phyloP scores from a whole-genome alignment of 2,113 vertebrate species.

The Coreoperca whiteheadi region DNA sequence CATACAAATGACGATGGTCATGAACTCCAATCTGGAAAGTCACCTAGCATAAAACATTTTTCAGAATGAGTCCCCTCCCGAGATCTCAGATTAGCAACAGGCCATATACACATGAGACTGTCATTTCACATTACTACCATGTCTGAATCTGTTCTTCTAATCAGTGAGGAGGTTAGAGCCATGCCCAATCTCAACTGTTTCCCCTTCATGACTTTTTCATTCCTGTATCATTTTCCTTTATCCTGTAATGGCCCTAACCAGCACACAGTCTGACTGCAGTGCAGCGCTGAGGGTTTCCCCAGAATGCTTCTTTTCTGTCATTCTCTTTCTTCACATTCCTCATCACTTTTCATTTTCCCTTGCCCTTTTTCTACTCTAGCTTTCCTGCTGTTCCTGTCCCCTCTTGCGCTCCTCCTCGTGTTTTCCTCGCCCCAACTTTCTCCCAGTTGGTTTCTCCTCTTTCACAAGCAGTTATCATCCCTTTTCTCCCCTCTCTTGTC shows the following conservation, averaged over 20 bases:
- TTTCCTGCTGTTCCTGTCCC: background rate
- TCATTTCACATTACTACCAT: slow-evolving; percentile 11
- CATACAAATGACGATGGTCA: background rate
- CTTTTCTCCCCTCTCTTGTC: background rate
- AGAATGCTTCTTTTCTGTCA: background rate
- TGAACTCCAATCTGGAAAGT: background rate
- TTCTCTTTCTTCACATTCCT: slow-evolving; percentile 22
- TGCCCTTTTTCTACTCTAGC: background rate
- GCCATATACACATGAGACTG: background rate
- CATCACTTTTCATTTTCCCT: slow-evolving; percentile 3
- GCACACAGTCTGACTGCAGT: slow-evolving; percentile 9
- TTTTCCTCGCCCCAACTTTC: slow-evolving; percentile 20
- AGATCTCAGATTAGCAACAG: background rate
- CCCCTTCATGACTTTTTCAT: slow-evolving; percentile 14
- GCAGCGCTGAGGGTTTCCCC: slow-evolving; percentile 8
- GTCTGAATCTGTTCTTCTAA: slow-evolving; percentile 29
- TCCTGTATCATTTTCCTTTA: slow-evolving; percentile 26
- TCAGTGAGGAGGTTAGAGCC: slow-evolving; percentile 25
- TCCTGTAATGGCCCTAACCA: slow-evolving; percentile 15
- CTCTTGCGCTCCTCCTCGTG: slow-evolving; percentile 22
- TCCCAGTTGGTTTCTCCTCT: slow-evolving; percentile 35
- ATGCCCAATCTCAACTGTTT: slow-evolving; percentile 8
- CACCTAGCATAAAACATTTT: no score
- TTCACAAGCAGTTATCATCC: slow-evolving; percentile 10
- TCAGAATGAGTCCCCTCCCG: background rate